Evolutionary conservation across 1,140 invertebrate genomes (phyloP).

Genomic region (Belonocnema kinseyi): DNA sequence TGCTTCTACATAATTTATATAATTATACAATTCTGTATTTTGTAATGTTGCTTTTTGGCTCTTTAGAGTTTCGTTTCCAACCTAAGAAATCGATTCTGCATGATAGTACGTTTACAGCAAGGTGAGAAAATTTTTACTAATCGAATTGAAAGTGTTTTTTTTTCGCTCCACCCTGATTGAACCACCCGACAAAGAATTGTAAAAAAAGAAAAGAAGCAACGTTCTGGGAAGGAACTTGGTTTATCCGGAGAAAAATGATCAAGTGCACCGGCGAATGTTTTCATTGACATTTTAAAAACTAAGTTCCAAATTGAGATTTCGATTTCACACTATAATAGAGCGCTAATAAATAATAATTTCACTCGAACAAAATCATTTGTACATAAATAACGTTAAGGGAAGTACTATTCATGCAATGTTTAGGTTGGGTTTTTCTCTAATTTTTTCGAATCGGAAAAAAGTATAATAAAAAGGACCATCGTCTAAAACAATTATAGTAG

Average conservation of each 20-base stretch:
- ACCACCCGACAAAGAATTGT: not conserved
- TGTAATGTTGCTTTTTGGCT: no score
- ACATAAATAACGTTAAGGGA: slow-evolving; percentile 40
- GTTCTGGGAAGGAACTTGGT: not conserved
- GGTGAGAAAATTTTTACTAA: not conserved
- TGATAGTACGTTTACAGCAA: not conserved
- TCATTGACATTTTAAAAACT: not conserved
- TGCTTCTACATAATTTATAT: no score
- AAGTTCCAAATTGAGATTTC: slow-evolving; percentile 2
- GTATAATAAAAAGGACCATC: slow-evolving; percentile 35
- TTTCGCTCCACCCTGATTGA: slow-evolving; percentile 12
- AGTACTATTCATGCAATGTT: slow-evolving; percentile 41
- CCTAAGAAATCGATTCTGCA: no score
- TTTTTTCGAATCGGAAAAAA: slow-evolving; percentile 10
- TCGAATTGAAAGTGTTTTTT: not conserved
- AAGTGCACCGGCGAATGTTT: not conserved
- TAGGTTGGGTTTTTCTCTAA: slow-evolving; percentile 32
- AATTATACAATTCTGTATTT: no score
- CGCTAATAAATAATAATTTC: slow-evolving; percentile 4
- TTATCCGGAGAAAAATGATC: not conserved
- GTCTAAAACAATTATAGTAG: slow-evolving; percentile 32
- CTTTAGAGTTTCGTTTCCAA: no score
- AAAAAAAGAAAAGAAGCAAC: not conserved
- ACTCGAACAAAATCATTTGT: slow-evolving; percentile 39
- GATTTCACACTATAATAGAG: slow-evolving; percentile 3